These are phyloP conservation scores for Poecilia picta DNA, from an alignment of 2,797 vertebrate species.

Conservation along the genomic window DNA sequence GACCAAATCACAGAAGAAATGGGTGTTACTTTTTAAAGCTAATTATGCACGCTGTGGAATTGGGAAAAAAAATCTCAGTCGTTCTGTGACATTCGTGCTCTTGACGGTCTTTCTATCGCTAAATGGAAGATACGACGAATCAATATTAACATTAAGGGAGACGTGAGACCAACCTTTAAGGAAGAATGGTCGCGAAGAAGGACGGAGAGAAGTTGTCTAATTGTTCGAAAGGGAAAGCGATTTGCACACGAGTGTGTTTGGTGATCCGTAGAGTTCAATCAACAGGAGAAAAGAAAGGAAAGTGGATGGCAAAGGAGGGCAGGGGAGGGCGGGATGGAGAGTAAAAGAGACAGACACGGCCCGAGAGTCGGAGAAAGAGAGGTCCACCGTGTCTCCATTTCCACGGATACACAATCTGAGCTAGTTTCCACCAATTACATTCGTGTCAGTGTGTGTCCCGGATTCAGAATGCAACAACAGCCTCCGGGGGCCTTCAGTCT, in stretches of 20 bases:
- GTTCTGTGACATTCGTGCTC: not conserved
- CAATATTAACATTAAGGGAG: conserved; percentile 15
- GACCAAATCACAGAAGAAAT: not conserved
- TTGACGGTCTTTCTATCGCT: not conserved
- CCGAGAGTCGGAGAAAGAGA: conserved; percentile 45
- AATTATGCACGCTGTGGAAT: not conserved
- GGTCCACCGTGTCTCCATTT: conserved; percentile 57
- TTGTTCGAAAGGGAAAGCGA: conserved; percentile 55
- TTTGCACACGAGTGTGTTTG: conserved; percentile 35
- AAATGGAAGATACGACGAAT: not conserved
- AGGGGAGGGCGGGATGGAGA: not conserved
- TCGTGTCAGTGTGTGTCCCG: conserved; percentile 73
- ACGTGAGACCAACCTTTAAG: conserved; percentile 14
- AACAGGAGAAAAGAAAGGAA: conserved; percentile 34
- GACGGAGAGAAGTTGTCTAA: conserved; percentile 42
- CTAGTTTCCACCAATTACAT: conserved; percentile 82
- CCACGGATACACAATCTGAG: conserved; percentile 57
- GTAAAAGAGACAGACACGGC: conserved; percentile 49
- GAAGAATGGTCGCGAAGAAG: conserved; percentile 11
- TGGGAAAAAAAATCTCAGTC: not conserved
- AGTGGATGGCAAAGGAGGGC: conserved; percentile 17
- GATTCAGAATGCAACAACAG: conserved; percentile 77
- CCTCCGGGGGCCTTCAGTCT: conserved; percentile 73
- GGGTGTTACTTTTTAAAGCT: not conserved
- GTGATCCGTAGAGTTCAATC: conserved; percentile 33